These are phyloP conservation scores for Lordiphosa andalusiaca DNA, from an alignment of 2,888 invertebrate genomes.

Conservation along the genomic window DNA sequence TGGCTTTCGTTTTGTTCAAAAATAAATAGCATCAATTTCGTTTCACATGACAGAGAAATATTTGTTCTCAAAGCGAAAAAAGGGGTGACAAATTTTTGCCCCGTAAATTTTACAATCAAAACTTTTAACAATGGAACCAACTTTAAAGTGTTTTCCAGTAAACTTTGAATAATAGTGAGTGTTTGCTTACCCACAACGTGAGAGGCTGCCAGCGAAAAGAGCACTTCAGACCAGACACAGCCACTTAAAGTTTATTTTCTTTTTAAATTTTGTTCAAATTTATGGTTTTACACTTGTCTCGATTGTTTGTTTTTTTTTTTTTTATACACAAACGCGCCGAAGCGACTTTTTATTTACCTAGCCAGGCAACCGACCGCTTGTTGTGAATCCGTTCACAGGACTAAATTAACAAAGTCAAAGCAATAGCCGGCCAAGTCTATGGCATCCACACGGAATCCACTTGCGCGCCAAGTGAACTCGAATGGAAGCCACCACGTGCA, in stretches of 20 bases:
- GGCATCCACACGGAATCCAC: conserved; percentile 32
- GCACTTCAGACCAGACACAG: too few species aligned
- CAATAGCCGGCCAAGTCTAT: conserved; percentile 40
- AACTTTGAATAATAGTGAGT: background rate
- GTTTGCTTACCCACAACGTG: background rate
- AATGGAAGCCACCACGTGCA: conserved; percentile 58
- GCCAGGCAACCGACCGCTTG: conserved; percentile 48
- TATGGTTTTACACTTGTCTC: background rate
- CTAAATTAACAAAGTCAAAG: conserved; percentile 43
- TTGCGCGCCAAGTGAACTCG: conserved; percentile 45
- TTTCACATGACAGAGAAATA: too few species aligned
- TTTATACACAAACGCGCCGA: background rate
- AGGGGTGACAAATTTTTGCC: conserved; percentile 3
- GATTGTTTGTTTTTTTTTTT: conserved; percentile 1
- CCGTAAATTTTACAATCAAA: background rate
- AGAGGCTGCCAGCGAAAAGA: too few species aligned
- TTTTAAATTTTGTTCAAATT: background rate
- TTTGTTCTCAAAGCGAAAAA: background rate
- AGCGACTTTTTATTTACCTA: background rate
- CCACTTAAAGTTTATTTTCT: too few species aligned
- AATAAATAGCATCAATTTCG: too few species aligned
- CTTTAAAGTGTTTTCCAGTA: conserved; percentile 5
- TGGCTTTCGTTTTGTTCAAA: too few species aligned
- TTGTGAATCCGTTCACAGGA: conserved; percentile 61
- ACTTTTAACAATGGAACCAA: background rate